Conservation (phyloP, 2,113 vertebrate species). For the Etia nguti region DNA sequence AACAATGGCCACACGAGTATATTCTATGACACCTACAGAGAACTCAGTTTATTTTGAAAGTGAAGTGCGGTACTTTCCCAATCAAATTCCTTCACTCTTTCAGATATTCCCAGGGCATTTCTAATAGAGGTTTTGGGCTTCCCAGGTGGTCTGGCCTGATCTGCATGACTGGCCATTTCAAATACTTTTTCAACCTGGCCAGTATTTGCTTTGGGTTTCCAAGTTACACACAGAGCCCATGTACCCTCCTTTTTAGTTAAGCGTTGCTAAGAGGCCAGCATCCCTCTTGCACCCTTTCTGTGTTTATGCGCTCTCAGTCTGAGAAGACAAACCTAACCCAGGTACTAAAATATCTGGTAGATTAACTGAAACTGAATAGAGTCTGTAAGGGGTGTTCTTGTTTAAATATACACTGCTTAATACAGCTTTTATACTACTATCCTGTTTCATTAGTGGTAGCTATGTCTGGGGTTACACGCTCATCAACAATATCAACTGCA, state of each 20-base stretch:
- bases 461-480: background rate
- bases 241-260: background rate
- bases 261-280: background rate
- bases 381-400: background rate
- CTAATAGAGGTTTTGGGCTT: background rate
- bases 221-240: background rate
- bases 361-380: slow-evolving; percentile 18
- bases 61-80: background rate
- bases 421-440: background rate
- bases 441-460: slow-evolving; percentile 5
- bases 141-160: slow-evolving; percentile 48
- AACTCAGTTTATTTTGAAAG: slow-evolving; percentile 30
- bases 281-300: background rate
- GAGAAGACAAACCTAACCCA: slow-evolving; percentile 14
- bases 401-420: slow-evolving; percentile 25
- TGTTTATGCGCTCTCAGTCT: slow-evolving; percentile 38
- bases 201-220: slow-evolving; percentile 48
- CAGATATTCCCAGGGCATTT: slow-evolving; percentile 1
- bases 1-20: background rate
- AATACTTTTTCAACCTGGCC: slow-evolving; percentile 30
- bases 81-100: slow-evolving; percentile 9
- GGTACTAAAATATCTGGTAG: slow-evolving; percentile 8
- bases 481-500: slow-evolving; percentile 2
- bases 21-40: background rate
- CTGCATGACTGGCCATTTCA: slow-evolving; percentile 11